Evolutionary conservation across 2,888 invertebrate genomes (phyloP).

Genomic region (Rhagonycha fulva): DNA sequence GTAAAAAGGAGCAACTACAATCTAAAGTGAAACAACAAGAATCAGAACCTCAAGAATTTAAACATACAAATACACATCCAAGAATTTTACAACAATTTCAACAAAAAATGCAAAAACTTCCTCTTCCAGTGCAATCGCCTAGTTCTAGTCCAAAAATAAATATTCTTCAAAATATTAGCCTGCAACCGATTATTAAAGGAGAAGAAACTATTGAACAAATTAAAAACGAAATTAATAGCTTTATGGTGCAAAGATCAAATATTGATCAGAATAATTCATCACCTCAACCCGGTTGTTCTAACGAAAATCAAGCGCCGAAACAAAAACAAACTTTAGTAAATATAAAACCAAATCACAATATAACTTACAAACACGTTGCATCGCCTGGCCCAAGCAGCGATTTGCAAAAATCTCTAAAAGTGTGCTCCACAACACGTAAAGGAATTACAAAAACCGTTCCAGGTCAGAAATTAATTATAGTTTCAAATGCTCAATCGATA

Average conservation of each 20-base stretch:
- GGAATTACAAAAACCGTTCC: slow-evolving; percentile 42
- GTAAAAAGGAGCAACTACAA: slow-evolving; percentile 36
- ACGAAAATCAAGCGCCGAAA: slow-evolving; percentile 45
- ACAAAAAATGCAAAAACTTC: slow-evolving; percentile 33
- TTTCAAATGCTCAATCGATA: slow-evolving; percentile 51
- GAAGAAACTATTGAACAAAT: slow-evolving; percentile 36
- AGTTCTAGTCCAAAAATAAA: slow-evolving; percentile 47
- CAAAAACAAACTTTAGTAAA: slow-evolving; percentile 40
- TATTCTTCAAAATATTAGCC: slow-evolving; percentile 48
- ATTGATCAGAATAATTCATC: slow-evolving; percentile 25
- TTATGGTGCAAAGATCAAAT: slow-evolving; percentile 24
- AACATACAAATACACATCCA: slow-evolving; percentile 16
- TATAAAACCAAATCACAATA: slow-evolving; percentile 38
- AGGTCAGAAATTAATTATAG: slow-evolving; percentile 54
- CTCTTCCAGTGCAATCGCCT: slow-evolving; percentile 20
- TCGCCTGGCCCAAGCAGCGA: slow-evolving; percentile 39
- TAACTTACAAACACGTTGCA: slow-evolving; percentile 40
- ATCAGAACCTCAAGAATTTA: slow-evolving; percentile 11
- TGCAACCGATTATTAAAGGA: slow-evolving; percentile 35
- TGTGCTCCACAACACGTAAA: slow-evolving; percentile 44
- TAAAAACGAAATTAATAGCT: slow-evolving; percentile 23
- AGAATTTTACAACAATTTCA: slow-evolving; percentile 31
- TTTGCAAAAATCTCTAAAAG: slow-evolving; percentile 42
- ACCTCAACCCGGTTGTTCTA: slow-evolving; percentile 39
- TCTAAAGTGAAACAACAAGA: slow-evolving; percentile 29